A percentile compares a stretch with the other conserved stretches of the same genome.
Evolutionary conservation across 1,140 invertebrate genomes (phyloP).

Genomic region (Chrysopa pallens): DNA sequence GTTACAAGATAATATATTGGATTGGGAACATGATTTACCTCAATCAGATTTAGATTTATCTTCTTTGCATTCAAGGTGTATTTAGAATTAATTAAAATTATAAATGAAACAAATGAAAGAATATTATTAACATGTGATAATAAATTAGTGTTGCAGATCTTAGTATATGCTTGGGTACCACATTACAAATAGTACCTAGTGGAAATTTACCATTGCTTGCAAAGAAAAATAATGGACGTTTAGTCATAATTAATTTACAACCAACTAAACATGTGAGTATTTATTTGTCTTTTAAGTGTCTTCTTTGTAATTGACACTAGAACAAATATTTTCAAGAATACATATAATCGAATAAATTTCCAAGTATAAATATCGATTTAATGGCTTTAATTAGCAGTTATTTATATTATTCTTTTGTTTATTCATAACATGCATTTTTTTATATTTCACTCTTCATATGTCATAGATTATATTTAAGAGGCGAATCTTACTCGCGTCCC

Average conservation of each 20-base stretch:
- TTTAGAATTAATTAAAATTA: constrained; percentile 2
- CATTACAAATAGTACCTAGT: constrained; percentile 92
- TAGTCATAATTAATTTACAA: constrained; percentile 94
- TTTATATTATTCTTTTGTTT: too few species aligned
- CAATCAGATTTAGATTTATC: constrained; percentile 75
- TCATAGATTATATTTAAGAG: too few species aligned
- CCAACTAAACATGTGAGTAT: constrained; percentile 81
- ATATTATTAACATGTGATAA: not conserved
- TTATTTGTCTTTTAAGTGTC: too few species aligned
- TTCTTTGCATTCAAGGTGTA: constrained; percentile 71
- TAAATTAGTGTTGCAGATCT: constrained; percentile 65
- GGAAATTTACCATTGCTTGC: constrained; percentile 82
- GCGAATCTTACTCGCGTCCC: too few species aligned
- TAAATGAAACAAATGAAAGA: constrained; percentile 2
- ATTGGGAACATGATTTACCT: constrained; percentile 94
- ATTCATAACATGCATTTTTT: too few species aligned
- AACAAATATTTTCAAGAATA: too few species aligned
- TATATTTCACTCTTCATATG: too few species aligned
- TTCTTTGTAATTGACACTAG: too few species aligned
- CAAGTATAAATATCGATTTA: too few species aligned
- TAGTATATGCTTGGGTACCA: constrained; percentile 87
- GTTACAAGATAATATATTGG: constrained; percentile 81
- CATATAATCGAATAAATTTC: too few species aligned
- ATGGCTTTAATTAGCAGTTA: too few species aligned
- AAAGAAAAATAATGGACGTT: constrained; percentile 71